Conservation (phyloP, 2,113 vertebrate genomes). For the Dipodomys ordii region DNA sequence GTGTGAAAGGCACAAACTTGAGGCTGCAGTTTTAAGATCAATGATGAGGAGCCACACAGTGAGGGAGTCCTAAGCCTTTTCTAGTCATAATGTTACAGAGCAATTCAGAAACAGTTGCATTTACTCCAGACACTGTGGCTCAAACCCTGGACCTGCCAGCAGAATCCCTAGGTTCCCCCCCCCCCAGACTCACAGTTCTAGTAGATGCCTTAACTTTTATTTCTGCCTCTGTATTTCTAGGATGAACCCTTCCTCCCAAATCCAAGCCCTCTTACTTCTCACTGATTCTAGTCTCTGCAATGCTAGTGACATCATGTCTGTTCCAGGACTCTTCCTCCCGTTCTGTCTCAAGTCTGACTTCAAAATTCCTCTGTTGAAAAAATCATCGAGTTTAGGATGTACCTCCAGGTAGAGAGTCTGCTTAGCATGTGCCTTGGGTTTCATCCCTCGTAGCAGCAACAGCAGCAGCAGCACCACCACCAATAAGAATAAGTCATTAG, state of each 20-base stretch:
- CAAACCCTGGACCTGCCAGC: neutral
- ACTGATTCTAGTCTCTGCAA: neutral
- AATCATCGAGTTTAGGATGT: neutral
- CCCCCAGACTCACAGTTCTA: neutral
- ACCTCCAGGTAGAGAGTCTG: neutral
- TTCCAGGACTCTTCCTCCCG: neutral
- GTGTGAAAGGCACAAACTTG: too few relatives aligned
- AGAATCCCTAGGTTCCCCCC: too few relatives aligned
- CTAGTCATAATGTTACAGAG: neutral
- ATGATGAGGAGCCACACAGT: too few relatives aligned
- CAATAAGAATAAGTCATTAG: neutral
- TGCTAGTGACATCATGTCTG: neutral
- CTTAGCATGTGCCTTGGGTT: neutral
- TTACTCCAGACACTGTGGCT: too few relatives aligned
- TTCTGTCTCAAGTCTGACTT: neutral
- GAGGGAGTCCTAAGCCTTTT: too few relatives aligned
- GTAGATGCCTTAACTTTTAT: neutral
- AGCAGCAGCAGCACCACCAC: neutral
- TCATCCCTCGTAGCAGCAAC: neutral
- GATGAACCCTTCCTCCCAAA: too few relatives aligned
- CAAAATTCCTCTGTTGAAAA: neutral
- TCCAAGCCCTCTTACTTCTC: too few relatives aligned
- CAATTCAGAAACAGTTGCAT: neutral
- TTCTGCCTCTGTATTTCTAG: neutral
- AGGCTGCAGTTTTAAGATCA: too few relatives aligned